These are phyloP conservation scores for Poecilia gillii DNA, from an alignment of 2,797 vertebrate species.

Conservation along the genomic window DNA sequence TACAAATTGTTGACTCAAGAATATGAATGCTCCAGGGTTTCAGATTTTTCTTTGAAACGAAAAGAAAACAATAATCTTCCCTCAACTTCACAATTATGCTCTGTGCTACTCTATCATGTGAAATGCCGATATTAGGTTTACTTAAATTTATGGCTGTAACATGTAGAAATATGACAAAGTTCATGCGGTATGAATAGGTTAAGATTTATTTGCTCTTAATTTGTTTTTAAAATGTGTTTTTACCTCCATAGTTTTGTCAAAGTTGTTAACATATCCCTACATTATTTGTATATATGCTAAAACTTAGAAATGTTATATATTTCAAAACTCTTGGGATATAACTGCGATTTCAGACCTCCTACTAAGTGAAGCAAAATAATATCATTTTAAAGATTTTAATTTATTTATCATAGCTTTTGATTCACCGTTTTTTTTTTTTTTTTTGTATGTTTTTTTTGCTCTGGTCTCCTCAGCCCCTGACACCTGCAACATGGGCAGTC, in stretches of 20 bases:
- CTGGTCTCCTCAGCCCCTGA: conserved; percentile 83
- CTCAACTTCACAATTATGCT: neutral
- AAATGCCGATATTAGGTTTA: neutral
- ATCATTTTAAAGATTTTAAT: neutral
- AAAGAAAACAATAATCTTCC: neutral
- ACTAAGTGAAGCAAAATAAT: neutral
- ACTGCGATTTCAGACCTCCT: neutral
- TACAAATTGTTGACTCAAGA: neutral
- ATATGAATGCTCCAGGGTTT: neutral
- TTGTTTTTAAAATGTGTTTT: neutral
- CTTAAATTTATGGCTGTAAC: neutral
- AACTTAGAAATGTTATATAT: neutral
- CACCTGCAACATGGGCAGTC: conserved; percentile 88
- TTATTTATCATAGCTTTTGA: neutral
- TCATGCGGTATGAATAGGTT: neutral
- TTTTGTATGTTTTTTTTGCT: neutral
- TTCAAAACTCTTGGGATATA: neutral
- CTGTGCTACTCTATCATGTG: neutral
- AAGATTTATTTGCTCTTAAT: neutral
- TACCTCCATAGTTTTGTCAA: neutral
- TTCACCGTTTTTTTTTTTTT: neutral
- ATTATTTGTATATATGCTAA: neutral
- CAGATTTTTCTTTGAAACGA: neutral
- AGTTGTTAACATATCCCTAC: neutral
- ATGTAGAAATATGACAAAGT: neutral